Base-by-base conservation (phyloP, 35 echinoderm and acorn worm species). In the Strongylocentrotus purpuratus region DNA sequence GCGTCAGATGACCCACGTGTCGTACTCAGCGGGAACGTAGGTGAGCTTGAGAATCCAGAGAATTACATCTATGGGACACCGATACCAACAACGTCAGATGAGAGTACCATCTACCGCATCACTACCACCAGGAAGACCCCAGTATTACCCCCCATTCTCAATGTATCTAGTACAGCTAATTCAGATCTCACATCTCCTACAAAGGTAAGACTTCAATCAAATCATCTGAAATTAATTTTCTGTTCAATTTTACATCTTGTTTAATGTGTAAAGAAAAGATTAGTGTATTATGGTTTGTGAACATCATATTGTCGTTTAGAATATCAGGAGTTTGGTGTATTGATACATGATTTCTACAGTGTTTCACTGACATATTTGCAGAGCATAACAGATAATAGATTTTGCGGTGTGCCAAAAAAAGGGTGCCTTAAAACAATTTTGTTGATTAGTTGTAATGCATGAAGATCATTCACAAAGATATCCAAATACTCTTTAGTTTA, bases 21-120 rank as follows among this genome's bases (percentile, higher is more conserved):
- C 65, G 33, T 9, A 18, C 94, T 99, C 41, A 48, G 94, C 2
- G 98, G 98, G 46, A 94, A 97, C 94, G 97, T 99, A 5, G 52
- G 22, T 0, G 86, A 90, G 5, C 61, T 94, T 13, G 28, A 46
- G 46, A 47, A 94, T 96, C 92, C 93, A 47, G 93, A 52, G 93
- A 50, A 31, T 31, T 31, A 46, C 91, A 93, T 93, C 91, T 93
- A 93, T 46, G 48, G 91, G 3, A 55, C 91, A 47, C 46, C 91
- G 2, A 33, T 93, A 48, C 91, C 91, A 5, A 93, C 91, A 31
- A 93, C 46, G 2, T 31, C 46, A 31, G 91, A 46, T 5, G 46
- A 58, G 48, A 45, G 48, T n/a, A 94, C 92, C 2, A 46, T 85
- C 22, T 28, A 47, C 10, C 89, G 60, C 5, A 96, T 85, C 60